Evolutionary conservation across 2,797 vertebrate genomes (phyloP).

Genomic region (Onychomys leucogaster): DNA sequence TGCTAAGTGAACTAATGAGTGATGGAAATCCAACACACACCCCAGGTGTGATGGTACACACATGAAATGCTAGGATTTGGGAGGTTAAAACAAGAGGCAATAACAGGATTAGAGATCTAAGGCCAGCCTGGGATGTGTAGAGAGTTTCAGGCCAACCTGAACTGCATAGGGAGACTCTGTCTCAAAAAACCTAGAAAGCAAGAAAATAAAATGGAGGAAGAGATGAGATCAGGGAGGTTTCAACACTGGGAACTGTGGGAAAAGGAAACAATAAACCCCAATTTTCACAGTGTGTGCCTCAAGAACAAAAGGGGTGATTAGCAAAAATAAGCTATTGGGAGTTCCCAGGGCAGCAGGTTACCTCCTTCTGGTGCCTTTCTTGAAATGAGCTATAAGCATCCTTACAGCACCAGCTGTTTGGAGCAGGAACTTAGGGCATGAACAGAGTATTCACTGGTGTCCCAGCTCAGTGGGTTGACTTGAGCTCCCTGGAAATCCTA

Average conservation of each 20-base stretch:
- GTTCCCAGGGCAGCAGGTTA: rapidly evolving
- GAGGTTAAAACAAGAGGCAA: not conserved
- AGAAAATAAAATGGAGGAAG: not conserved
- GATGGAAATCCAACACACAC: not conserved
- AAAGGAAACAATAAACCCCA: not conserved
- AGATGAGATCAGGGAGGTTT: not conserved
- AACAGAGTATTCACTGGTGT: not conserved
- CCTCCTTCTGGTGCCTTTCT: not conserved
- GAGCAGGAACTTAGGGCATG: not conserved
- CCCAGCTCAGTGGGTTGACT: not conserved
- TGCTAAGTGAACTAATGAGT: not conserved
- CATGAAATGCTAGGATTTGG: not conserved
- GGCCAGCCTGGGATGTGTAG: not conserved
- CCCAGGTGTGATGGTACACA: not conserved
- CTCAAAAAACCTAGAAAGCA: not conserved
- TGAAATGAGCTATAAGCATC: not conserved
- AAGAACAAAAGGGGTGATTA: not conserved
- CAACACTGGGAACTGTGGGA: not conserved
- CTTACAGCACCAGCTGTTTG: not conserved
- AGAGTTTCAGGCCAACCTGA: not conserved
- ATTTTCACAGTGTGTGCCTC: not conserved
- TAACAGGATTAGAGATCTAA: not conserved
- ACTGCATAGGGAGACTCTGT: not conserved
- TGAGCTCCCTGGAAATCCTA: not conserved
- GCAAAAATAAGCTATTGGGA: not conserved